Conservation (phyloP, 2,888 invertebrate species). For the Deilephila porcellus region DNA sequence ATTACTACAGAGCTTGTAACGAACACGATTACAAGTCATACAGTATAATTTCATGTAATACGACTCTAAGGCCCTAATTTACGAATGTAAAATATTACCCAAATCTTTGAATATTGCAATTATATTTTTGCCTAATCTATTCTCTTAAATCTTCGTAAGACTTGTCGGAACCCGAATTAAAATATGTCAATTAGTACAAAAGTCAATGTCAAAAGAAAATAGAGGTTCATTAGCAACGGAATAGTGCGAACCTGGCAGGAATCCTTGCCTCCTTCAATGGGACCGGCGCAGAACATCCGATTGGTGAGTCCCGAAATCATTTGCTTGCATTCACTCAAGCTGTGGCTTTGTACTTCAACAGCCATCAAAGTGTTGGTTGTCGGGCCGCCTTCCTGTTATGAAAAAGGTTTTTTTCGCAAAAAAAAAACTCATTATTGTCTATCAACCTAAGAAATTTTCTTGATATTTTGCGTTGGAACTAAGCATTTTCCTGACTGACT, state of each 20-base stretch:
- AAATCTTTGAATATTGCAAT: no score
- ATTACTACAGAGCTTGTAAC: no score
- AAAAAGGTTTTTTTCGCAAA: background rate
- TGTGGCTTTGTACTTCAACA: constrained; percentile 39
- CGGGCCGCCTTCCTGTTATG: constrained; percentile 60
- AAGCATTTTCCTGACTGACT: no score
- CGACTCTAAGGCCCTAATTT: no score
- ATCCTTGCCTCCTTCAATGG: constrained; percentile 70
- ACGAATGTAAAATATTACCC: no score
- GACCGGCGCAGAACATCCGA: constrained; percentile 73
- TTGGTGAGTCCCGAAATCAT: constrained; percentile 51
- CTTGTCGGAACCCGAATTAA: background rate
- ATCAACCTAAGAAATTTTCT: no score
- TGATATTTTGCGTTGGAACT: background rate
- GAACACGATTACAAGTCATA: no score
- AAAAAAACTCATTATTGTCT: no score
- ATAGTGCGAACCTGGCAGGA: constrained; percentile 67
- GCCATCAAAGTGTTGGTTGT: constrained; percentile 53
- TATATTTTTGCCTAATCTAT: no score
- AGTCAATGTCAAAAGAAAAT: background rate
- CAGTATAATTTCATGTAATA: no score
- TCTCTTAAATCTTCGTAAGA: background rate
- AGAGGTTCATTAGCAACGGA: background rate
- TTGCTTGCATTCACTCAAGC: constrained; percentile 39
- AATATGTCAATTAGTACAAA: background rate